Conservation (phyloP, 1,140 invertebrate species). For the Subanguina moxae region DNA sequence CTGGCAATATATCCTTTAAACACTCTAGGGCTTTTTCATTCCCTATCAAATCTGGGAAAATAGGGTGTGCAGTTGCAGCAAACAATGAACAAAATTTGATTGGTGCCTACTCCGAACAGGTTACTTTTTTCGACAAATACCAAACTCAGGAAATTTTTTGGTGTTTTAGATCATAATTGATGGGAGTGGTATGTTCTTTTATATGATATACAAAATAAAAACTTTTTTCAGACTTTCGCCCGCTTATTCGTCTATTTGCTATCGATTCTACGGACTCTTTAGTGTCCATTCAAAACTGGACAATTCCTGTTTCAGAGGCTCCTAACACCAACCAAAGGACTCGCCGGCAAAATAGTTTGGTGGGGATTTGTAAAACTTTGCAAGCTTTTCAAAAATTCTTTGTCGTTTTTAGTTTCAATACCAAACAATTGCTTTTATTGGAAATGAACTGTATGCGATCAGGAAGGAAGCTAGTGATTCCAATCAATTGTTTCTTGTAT, state of each 20-base stretch:
- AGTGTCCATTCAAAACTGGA: conserved; percentile 54
- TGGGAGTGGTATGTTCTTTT: conserved; percentile 48
- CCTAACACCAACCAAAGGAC: background rate
- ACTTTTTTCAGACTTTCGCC: conserved; percentile 50
- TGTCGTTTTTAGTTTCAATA: conserved; percentile 45
- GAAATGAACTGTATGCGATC: conserved; percentile 55
- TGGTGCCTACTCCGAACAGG: conserved; percentile 38
- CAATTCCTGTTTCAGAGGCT: background rate
- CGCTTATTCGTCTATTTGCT: conserved; percentile 56
- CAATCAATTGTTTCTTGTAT: conserved; percentile 48
- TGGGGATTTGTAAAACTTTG: too few relatives aligned
- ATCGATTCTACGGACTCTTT: conserved; percentile 54
- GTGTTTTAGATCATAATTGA: conserved; percentile 42
- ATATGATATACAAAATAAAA: background rate
- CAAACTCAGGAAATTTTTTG: too few relatives aligned
- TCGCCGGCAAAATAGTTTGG: conserved; percentile 7
- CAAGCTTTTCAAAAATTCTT: conserved; percentile 6
- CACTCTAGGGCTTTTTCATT: conserved; percentile 45
- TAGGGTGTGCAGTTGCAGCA: conserved; percentile 51
- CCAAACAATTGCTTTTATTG: conserved; percentile 54
- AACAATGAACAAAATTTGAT: conserved; percentile 55
- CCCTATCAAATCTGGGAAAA: conserved; percentile 53
- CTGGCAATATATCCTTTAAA: background rate
- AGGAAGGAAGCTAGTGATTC: conserved; percentile 47
- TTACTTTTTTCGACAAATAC: too few relatives aligned